Evolutionary conservation across 2,888 invertebrate genomes (phyloP).

Genomic region (Drosophila robusta): DNA sequence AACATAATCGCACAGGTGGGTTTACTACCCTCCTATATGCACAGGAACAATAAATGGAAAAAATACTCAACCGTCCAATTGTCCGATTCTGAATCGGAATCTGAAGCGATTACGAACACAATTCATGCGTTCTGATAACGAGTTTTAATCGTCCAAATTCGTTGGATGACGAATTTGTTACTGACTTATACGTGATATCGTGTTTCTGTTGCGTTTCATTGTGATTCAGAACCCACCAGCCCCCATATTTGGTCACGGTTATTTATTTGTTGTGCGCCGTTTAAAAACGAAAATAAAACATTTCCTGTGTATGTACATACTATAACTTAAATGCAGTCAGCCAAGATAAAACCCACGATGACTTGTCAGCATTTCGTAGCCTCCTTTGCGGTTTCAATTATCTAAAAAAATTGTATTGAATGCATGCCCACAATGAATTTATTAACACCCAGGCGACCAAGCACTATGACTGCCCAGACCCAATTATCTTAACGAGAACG

Average conservation of each 20-base stretch:
- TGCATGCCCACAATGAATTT: not conserved
- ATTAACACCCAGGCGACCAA: slow-evolving; percentile 7
- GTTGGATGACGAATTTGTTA: slow-evolving; percentile 31
- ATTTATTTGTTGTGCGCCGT: slow-evolving; percentile 11
- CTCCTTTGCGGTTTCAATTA: slow-evolving; percentile 4
- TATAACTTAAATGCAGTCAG: slow-evolving; percentile 10
- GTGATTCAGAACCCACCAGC: slow-evolving; percentile 18
- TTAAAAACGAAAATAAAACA: slow-evolving; percentile 24
- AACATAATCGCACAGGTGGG: slow-evolving; percentile 36
- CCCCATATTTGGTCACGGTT: slow-evolving; percentile 10
- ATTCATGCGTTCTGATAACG: slow-evolving; percentile 11
- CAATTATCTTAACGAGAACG: slow-evolving; percentile 25
- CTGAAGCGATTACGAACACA: not conserved
- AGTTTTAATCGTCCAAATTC: slow-evolving; percentile 3
- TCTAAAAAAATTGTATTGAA: slow-evolving; percentile 1
- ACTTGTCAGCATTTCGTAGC: too few species aligned
- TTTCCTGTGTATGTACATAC: slow-evolving; percentile 36
- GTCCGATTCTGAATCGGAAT: slow-evolving; percentile 6
- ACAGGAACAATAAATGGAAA: too few species aligned
- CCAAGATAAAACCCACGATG: slow-evolving; percentile 9
- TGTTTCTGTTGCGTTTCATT: slow-evolving; percentile 12
- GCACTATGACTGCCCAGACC: slow-evolving; percentile 17
- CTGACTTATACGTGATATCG: slow-evolving; percentile 28
- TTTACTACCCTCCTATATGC: not conserved
- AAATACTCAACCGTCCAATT: too few species aligned